These are phyloP conservation scores for Rhizoglyphus robini DNA, from an alignment of 1,140 invertebrate species.

Conservation along the genomic window DNA sequence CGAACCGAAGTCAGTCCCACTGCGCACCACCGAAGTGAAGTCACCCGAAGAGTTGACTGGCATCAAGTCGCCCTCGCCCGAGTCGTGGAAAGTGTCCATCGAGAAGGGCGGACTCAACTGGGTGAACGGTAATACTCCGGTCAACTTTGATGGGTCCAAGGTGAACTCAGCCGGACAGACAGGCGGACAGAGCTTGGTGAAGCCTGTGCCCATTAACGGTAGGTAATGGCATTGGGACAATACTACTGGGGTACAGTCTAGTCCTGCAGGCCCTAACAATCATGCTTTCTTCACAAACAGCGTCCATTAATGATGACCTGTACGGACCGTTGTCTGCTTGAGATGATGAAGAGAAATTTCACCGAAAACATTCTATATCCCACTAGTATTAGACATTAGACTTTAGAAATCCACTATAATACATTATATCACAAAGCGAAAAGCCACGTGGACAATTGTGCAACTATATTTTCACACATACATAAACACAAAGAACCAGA, in stretches of 20 bases:
- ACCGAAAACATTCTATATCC: no score
- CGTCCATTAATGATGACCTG: not conserved
- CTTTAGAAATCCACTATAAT: no score
- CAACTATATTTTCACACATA: no score
- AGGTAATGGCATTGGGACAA: not conserved
- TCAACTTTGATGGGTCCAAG: slow-evolving; percentile 1
- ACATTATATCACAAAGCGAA: no score
- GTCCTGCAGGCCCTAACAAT: not conserved
- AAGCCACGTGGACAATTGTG: no score
- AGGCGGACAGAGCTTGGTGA: not conserved
- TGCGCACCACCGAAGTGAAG: slow-evolving; percentile 64
- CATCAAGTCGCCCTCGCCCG: slow-evolving; percentile 73
- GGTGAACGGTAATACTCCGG: slow-evolving; percentile 26
- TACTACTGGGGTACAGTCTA: not conserved
- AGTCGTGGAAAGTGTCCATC: slow-evolving; percentile 83
- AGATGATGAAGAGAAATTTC: no score
- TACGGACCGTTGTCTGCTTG: not conserved
- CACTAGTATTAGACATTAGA: no score
- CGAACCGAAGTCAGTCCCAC: slow-evolving; percentile 13
- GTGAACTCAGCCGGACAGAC: not conserved
- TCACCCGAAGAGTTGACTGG: slow-evolving; percentile 65
- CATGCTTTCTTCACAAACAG: not conserved
- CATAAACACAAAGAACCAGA: no score
- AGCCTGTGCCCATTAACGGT: slow-evolving; percentile 7
- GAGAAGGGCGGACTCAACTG: slow-evolving; percentile 51